Conservation (phyloP, 2,113 vertebrate species). For the Aptenodytes patagonicus region DNA sequence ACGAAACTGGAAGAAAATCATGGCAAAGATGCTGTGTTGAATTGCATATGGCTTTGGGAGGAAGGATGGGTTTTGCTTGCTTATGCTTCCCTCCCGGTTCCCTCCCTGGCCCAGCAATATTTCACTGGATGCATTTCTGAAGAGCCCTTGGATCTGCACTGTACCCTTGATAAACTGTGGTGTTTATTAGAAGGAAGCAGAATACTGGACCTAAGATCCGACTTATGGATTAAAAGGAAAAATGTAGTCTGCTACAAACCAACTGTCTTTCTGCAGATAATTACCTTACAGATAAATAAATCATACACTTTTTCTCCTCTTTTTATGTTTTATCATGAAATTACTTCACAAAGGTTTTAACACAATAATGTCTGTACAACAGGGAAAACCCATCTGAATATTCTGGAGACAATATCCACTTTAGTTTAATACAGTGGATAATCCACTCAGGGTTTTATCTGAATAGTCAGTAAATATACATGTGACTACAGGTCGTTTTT, state of each 20-base stretch:
- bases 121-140: not conserved
- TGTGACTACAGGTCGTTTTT: not conserved
- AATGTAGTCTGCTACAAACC: not conserved
- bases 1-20: not conserved
- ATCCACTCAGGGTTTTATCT: not conserved
- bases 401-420: not conserved
- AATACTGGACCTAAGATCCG: not conserved
- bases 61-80: not conserved
- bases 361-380: not conserved
- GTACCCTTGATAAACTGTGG: not conserved
- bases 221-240: not conserved
- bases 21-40: not conserved
- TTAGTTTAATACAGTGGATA: not conserved
- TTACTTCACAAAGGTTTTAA: not conserved
- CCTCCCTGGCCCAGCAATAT: not conserved
- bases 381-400: not conserved
- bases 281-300: not conserved
- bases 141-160: not conserved
- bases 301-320: not conserved
- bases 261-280: not conserved
- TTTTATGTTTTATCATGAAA: not conserved
- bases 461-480: not conserved
- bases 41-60: not conserved
- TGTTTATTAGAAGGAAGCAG: not conserved
- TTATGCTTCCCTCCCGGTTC: not conserved